These are phyloP conservation scores for Epicauta chinensis DNA, from an alignment of 1,140 invertebrate species.

Conservation along the genomic window DNA sequence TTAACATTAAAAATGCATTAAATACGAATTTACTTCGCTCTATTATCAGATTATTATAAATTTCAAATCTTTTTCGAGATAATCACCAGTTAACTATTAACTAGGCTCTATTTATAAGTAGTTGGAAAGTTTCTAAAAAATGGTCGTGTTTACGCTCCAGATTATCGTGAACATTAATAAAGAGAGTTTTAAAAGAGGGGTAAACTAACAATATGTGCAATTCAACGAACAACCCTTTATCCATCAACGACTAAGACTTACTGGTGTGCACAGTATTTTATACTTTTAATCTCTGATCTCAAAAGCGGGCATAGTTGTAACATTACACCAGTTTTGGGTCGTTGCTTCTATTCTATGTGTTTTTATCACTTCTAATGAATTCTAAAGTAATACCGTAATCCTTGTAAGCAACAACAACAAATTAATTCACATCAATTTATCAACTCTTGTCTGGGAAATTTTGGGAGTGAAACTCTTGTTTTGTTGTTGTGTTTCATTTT, in stretches of 20 bases:
- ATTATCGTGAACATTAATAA: constrained; percentile 10
- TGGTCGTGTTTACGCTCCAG: constrained; percentile 2
- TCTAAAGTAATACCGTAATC: constrained; percentile 10
- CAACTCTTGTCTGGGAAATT: no score
- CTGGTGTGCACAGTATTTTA: not conserved
- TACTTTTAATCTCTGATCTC: constrained; percentile 14
- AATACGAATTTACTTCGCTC: not conserved
- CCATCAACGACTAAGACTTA: not conserved
- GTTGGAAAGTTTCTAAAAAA: no score
- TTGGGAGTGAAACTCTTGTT: no score
- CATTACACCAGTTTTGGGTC: not conserved
- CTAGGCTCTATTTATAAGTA: no score
- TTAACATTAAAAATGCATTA: constrained; percentile 12
- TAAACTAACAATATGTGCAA: constrained; percentile 9
- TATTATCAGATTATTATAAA: no score
- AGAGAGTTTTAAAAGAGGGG: not conserved
- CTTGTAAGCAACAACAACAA: constrained; percentile 9
- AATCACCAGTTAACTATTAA: no score
- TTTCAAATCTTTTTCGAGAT: no score
- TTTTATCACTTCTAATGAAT: constrained; percentile 14
- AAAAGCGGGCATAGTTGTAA: constrained; percentile 6
- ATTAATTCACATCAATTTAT: constrained; percentile 4
- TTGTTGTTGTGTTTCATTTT: no score
- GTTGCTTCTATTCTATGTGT: constrained; percentile 6
- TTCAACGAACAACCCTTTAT: constrained; percentile 16